Conservation (phyloP, 2,113 vertebrate genomes). For the Percina caprodes region DNA sequence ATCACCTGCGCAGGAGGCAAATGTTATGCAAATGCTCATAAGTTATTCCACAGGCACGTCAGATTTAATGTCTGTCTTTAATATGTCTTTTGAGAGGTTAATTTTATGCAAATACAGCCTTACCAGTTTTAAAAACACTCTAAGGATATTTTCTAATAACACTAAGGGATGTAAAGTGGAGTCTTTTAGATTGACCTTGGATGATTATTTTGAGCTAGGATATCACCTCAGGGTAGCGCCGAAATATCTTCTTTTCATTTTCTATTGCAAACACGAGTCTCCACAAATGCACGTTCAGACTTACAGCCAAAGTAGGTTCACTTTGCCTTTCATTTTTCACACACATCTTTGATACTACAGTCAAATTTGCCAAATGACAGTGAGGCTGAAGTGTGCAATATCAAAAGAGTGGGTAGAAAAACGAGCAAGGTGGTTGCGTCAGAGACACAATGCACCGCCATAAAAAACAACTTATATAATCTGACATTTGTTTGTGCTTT, state of each 20-base stretch:
- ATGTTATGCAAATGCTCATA: slow-evolving; percentile 58
- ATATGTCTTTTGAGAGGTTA: slow-evolving; percentile 50
- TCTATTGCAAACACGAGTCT: not conserved
- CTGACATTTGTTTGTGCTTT: slow-evolving; percentile 11
- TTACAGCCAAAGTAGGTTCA: too few species aligned
- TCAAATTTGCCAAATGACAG: not conserved
- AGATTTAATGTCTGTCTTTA: slow-evolving; percentile 45
- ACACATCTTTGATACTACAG: not conserved
- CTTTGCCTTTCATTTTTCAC: not conserved
- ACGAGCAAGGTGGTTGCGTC: not conserved
- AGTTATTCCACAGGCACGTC: slow-evolving; percentile 48
- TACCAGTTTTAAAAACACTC: not conserved
- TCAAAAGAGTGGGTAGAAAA: not conserved
- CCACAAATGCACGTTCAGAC: not conserved
- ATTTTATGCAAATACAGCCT: slow-evolving; percentile 57
- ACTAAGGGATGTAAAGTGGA: slow-evolving; percentile 27
- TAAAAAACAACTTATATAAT: not conserved
- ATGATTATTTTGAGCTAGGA: slow-evolving; percentile 21
- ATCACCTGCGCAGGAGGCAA: slow-evolving; percentile 55
- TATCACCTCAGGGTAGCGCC: not conserved
- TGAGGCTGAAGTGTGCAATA: not conserved
- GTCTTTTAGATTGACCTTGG: slow-evolving; percentile 35
- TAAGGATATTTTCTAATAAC: slow-evolving; percentile 31
- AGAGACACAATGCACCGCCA: not conserved
- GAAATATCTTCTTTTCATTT: not conserved